These are phyloP conservation scores for Oryzias sinensis DNA, from an alignment of 2,797 vertebrate genomes.

Conservation along the genomic window DNA sequence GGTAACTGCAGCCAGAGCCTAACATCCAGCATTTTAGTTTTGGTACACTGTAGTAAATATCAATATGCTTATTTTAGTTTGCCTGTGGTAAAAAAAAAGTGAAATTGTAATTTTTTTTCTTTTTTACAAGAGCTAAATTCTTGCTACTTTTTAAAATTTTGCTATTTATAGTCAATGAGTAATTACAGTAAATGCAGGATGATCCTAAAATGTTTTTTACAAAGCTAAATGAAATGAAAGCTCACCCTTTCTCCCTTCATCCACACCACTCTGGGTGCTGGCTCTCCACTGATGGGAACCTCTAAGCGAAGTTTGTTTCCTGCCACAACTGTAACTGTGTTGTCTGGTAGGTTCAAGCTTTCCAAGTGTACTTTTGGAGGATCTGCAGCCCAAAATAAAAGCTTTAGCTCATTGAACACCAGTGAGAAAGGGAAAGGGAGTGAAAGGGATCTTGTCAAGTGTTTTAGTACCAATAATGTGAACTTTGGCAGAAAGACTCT, in stretches of 20 bases:
- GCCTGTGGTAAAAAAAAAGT: too few species aligned
- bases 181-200: neutral
- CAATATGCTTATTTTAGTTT: too few species aligned
- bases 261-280: constrained; percentile 91
- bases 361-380: constrained; percentile 92
- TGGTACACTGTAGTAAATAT: too few species aligned
- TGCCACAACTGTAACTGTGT: constrained; percentile 91
- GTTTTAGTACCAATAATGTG: constrained; percentile 88
- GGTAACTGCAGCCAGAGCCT: too few species aligned
- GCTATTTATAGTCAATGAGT: too few species aligned
- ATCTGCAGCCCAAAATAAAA: constrained; percentile 72
- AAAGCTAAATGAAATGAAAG: neutral
- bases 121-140: too few species aligned
- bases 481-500: constrained; percentile 87
- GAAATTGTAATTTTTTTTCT: too few species aligned
- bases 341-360: constrained; percentile 86
- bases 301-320: constrained; percentile 96
- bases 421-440: too few species aligned
- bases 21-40: too few species aligned
- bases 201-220: neutral
- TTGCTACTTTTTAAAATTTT: too few species aligned
- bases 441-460: neutral
- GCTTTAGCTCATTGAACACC: neutral
- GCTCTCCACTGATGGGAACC: constrained; percentile 92
- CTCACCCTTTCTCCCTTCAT: constrained; percentile 94